Base-by-base conservation (phyloP, 2,797 vertebrate genomes). In the Sebastes aleutianus region DNA sequence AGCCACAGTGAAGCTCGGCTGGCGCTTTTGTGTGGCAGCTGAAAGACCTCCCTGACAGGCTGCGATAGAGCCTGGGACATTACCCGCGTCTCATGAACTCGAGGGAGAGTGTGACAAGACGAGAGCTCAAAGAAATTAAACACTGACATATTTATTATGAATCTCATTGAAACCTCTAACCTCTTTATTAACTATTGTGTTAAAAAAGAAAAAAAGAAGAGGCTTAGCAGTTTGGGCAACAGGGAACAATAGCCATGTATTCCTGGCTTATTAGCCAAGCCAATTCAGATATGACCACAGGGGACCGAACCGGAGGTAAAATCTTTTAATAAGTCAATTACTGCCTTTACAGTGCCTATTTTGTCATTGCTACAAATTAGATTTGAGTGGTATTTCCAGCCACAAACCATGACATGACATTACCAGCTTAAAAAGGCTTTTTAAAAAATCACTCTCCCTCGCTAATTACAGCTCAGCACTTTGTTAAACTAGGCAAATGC, bases 281-380 rank as follows among this genome's bases (percentile, higher is more conserved):
- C 73, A 83, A 85, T 92, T 93, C 83, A 83, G 83, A 83, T 86
- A 73, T 86, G 90, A 89, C 90, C 85, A 87, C 82, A 31, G 83
- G 90, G 87, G 86, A 86, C 76, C 50, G 72, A 74, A 85, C 70
- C 69, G 78, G 80, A 91, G 80, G 88, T 90, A 89, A 80, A 86
- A 83, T 87, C 83, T 88, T 88, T 91, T 92, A 90, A 85, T 92
- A 92, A 95, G 89, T 86, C 86, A 90, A 88, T 94, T 92, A 93
- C 66, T 43, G 88, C 34, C 70, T 71, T 62, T 74, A 61, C 66
- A 61, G 63, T 53, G 71, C 54, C 47, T 82, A 56, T 89, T 93
- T 88, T 85, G 79, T 88, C 87, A 89, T 84, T 79, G 83, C 81
- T 84, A 77, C 70, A 89, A 91, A 93, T 93, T 86, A 54, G 91